Base-by-base conservation (phyloP, 2,113 vertebrate species). In the Piliocolobus tephrosceles region DNA sequence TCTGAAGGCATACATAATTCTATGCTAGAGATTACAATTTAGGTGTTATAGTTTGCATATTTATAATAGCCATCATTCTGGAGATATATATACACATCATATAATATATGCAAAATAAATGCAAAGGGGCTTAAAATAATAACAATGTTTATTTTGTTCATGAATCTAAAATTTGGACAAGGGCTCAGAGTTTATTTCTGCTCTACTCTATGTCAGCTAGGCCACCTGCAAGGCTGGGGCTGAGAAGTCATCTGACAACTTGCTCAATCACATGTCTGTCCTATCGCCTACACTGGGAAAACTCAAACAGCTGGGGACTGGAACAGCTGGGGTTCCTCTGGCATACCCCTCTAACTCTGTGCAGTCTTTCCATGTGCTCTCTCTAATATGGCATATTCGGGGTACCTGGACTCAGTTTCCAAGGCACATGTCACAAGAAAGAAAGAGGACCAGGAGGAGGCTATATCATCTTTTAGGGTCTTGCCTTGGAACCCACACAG, bases 61-160 rank as follows among this genome's bases (percentile, higher is more conserved):
- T 78, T 93, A 76, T 32, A 89, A 78, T 30, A 83, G 82, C 47
- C 58, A 68, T 72, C 43, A 58, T 38, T 76, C 45, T 43, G 47
- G 55, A 90, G 38, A 90, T 32, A 96, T 5, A 64, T 70, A 43
- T 43, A 92, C 22, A 96, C 5, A 50, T 66, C 27, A 30, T 85
- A 92, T 72, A 13, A 82, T 83, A 18, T 22, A 88, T 92, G 27
- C 61, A 64, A 64, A 78, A 70, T 76, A 92, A 91, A 85, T 35
- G 45, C 45, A 47, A 86, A 88, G 40, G 75, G n/a, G 43, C 30
- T 82, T 89, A 43, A 91, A 92, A 94, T 75, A 95, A 94, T 12
- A 92, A 79, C 72, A 85, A 50, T 40, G n/a, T 52, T 90, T 70
- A 82, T 78, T 95, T 89, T 93, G 61, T 61, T 91, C 40, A 84